A percentile compares a stretch with the other conserved stretches of the same genome.
Conservation (phyloP, 2,888 invertebrate species). For the Schizaphis graminum region DNA sequence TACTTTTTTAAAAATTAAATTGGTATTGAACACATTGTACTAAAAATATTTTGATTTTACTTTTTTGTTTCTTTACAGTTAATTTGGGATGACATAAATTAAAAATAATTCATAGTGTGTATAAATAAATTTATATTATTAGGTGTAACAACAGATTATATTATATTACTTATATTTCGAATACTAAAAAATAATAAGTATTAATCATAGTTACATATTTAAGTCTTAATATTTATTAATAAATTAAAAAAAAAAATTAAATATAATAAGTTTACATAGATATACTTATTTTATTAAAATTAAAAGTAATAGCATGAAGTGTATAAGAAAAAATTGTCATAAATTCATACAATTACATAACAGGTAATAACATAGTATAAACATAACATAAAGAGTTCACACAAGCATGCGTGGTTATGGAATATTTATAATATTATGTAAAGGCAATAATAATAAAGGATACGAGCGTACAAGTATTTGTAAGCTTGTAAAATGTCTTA, state of each 20-base stretch:
- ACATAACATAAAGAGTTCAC: not conserved
- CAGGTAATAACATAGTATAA: not conserved
- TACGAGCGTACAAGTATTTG: not conserved
- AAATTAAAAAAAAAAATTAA: not conserved
- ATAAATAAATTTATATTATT: conserved; percentile 32
- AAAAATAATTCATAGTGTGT: not conserved
- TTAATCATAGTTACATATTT: conserved; percentile 5
- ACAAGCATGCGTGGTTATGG: not conserved
- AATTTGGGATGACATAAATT: not conserved
- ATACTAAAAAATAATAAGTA: conserved; percentile 19
- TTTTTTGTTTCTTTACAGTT: not conserved
- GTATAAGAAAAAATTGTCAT: not conserved
- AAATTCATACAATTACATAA: not conserved
- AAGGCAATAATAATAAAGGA: not conserved
- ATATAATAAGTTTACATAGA: not conserved
- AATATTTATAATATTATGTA: not conserved
- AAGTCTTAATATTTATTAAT: conserved; percentile 23
- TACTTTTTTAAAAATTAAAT: not conserved
- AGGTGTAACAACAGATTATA: conserved; percentile 25
- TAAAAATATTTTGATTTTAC: not conserved
- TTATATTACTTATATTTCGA: not conserved
- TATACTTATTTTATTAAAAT: not conserved
- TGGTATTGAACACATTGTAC: not conserved
- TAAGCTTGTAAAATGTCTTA: not conserved
- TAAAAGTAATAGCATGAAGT: conserved; percentile 14